These are phyloP conservation scores for Conus ventricosus DNA, from an alignment of 1,140 invertebrate genomes.

Conservation along the genomic window DNA sequence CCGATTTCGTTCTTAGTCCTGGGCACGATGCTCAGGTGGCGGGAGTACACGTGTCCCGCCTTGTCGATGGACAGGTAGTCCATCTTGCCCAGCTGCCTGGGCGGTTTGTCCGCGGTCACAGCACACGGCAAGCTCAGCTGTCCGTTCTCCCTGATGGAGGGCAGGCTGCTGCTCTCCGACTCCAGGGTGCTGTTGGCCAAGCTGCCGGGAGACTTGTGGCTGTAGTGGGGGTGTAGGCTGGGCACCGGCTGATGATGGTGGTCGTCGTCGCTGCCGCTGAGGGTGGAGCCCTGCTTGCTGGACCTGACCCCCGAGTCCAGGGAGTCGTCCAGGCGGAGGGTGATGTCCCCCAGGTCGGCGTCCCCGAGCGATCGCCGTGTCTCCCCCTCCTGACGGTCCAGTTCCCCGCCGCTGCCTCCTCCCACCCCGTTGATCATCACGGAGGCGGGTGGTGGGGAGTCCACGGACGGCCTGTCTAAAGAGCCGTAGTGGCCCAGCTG, in stretches of 20 bases:
- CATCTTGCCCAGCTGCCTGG: constrained; percentile 8
- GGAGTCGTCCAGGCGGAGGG: constrained; percentile 34
- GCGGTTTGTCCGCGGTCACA: constrained; percentile 11
- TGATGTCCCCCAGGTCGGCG: constrained; percentile 27
- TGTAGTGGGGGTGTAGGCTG: not conserved
- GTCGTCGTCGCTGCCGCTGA: constrained; percentile 38
- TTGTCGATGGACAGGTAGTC: constrained; percentile 43
- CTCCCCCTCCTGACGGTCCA: not conserved
- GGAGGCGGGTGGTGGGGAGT: not conserved
- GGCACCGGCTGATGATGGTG: not conserved
- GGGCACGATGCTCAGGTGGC: constrained; percentile 43
- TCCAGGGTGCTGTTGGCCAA: constrained; percentile 10
- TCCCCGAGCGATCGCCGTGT: constrained; percentile 19
- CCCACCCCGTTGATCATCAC: not conserved
- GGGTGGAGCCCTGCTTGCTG: constrained; percentile 29
- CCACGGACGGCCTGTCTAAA: constrained; percentile 25
- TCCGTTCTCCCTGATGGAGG: constrained; percentile 33
- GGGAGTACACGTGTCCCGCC: constrained; percentile 36
- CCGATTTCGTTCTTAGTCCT: constrained; percentile 53
- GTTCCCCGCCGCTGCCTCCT: not conserved
- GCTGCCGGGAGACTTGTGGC: constrained; percentile 9
- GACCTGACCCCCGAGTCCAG: constrained; percentile 14
- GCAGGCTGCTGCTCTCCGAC: constrained; percentile 28
- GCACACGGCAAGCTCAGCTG: not conserved
- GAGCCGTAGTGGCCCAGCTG: constrained; percentile 41